Evolutionary conservation across 2,888 invertebrate genomes (phyloP).

Genomic region (Drosophila testacea): DNA sequence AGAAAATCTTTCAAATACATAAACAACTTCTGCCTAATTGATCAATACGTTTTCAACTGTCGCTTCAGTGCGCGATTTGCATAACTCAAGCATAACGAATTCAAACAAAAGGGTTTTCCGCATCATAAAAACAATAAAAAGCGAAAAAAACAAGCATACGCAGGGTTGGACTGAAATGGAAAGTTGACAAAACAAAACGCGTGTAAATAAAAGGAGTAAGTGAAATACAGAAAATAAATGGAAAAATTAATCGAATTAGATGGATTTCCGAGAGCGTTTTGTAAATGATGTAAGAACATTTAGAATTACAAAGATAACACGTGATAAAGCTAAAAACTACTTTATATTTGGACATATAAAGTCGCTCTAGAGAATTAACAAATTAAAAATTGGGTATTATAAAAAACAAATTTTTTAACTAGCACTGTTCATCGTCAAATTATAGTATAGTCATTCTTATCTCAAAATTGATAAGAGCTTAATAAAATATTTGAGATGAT

Average conservation of each 20-base stretch:
- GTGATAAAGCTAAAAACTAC: too few relatives aligned
- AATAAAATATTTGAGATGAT: too few relatives aligned
- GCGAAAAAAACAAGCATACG: slow-evolving; percentile 27
- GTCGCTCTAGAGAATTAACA: too few relatives aligned
- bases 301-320: too few relatives aligned
- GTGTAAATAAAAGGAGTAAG: neutral
- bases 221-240: neutral
- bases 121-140: slow-evolving; percentile 62
- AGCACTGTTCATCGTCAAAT: too few relatives aligned
- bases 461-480: too few relatives aligned
- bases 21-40: slow-evolving; percentile 74
- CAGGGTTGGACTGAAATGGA: slow-evolving; percentile 36
- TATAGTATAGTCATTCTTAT: too few relatives aligned
- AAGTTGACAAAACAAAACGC: slow-evolving; percentile 10
- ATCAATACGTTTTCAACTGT: slow-evolving; percentile 64
- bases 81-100: slow-evolving; percentile 57
- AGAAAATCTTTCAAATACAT: slow-evolving; percentile 40
- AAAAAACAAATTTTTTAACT: too few relatives aligned
- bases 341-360: too few relatives aligned
- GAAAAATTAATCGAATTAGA: neutral
- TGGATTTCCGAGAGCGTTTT: too few relatives aligned
- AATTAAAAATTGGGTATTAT: too few relatives aligned
- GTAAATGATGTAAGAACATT: too few relatives aligned
- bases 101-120: slow-evolving; percentile 69
- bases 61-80: slow-evolving; percentile 60